phyloP scores from a whole-genome alignment of 2,113 vertebrate species.

The Falcunculus frontatus region DNA sequence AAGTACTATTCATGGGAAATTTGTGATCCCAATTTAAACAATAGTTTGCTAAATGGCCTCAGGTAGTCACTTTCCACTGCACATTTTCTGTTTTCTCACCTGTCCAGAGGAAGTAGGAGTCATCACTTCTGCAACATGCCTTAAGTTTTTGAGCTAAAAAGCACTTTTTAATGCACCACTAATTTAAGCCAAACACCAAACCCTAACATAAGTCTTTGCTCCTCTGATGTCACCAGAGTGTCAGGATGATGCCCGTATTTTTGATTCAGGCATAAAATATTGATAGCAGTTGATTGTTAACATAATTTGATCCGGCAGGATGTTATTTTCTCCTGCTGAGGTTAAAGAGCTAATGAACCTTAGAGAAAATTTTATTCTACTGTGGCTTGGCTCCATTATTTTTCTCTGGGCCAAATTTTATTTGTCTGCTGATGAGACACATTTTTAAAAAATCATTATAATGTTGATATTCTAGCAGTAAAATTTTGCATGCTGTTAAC shows the following conservation, averaged over 20 bases:
- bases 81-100: background rate
- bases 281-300: background rate
- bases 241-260: background rate
- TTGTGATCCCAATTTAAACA: background rate
- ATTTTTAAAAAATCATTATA: background rate
- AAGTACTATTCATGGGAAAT: background rate
- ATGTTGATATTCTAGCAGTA: background rate
- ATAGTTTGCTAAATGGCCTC: background rate
- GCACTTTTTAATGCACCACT: background rate
- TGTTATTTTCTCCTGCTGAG: background rate
- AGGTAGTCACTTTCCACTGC: background rate
- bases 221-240: background rate
- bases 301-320: background rate
- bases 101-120: background rate
- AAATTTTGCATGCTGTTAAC: background rate
- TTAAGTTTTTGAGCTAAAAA: background rate
- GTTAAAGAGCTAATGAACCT: background rate
- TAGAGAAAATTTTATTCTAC: background rate
- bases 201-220: background rate
- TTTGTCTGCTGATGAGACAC: background rate
- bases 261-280: background rate
- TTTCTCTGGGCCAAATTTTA: background rate
- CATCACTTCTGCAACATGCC: background rate
- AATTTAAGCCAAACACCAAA: background rate
- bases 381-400: background rate